Base-by-base conservation (phyloP, 2,797 vertebrate species). In the Gymnoscopelus microlampas region DNA sequence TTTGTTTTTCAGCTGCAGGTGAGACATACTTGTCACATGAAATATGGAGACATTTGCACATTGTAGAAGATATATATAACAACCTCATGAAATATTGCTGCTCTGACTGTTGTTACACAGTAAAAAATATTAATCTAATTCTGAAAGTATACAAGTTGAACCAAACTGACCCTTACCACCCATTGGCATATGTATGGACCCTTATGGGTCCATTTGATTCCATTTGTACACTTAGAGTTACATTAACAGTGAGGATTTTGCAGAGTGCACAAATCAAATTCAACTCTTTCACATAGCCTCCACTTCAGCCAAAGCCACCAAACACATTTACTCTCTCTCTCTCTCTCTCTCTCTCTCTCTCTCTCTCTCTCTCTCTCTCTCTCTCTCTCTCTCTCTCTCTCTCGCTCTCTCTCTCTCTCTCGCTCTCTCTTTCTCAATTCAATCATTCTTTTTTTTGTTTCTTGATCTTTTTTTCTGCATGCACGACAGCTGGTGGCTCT, bases 401-500 rank as follows among this genome's bases (percentile, higher is more conserved):
- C 12, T 29, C 55, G 14, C 29, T 32, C 26, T 63, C 26, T n/a
- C 32, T 53, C 58, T 63, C 12, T 29, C 26, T 29, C 3, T 29
- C 26, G 2, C 26, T 3, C 26, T 78, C 80, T 73, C 67, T 78
- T 76, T 84, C 79, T 85, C 72, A 81, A 7, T 82, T 85, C 78
- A 55, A 53, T 87, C 84, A 85, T 75, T 84, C 80, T 78, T 59
- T 53, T 79, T 85, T 82, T 85, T 85, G 78, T 54, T 79, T 85
- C 62, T 73, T 53, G 44, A 14, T 83, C 84, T 85, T 80, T 80
- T 83, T 77, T 77, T 89, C 71, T 81, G 80, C 53, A 84, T 60
- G 81, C 85, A 80, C 76, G 78, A 79, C 88, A 89, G 88, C 89
- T 88, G 88, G 87, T 82, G 80, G 84, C 68, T 91, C 85, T 79